Evolutionary conservation across 1,140 invertebrate genomes (phyloP).

Genomic region (Pogonomyrmex barbatus): DNA sequence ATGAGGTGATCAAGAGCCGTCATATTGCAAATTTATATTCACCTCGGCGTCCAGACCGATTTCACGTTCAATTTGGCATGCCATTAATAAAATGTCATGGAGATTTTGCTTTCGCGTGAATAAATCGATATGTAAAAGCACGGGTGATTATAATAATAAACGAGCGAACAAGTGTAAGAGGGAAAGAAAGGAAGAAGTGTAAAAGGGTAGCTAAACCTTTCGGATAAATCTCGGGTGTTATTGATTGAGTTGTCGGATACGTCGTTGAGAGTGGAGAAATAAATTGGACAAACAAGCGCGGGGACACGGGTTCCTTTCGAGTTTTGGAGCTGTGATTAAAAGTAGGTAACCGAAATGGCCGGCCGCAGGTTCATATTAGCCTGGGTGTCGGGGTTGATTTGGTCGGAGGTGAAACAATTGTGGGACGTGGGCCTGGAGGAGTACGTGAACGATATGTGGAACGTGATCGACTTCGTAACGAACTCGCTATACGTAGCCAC

Average conservation of each 20-base stretch:
- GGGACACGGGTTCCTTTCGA: not conserved
- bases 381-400: conserved; percentile 94
- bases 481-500: conserved; percentile 99
- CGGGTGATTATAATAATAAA: not conserved
- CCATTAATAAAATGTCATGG: not conserved
- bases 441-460: conserved; percentile 99
- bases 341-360: not conserved
- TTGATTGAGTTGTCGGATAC: not conserved
- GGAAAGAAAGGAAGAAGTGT: not conserved
- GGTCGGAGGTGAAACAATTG: conserved; percentile 99
- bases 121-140: not conserved
- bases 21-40: conserved; percentile 22
- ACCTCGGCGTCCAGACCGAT: not conserved
- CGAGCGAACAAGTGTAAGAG: not conserved
- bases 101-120: not conserved
- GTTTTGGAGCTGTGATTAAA: not conserved
- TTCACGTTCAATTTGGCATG: conserved; percentile 19
- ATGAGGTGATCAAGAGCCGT: conserved; percentile 26
- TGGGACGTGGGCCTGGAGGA: conserved; percentile 98
- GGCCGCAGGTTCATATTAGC: conserved; percentile 82
- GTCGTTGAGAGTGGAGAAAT: not conserved
- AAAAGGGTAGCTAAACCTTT: not conserved
- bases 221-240: not conserved
- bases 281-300: conserved; percentile 1
- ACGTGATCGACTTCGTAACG: conserved; percentile 99